These are phyloP conservation scores for Huso huso DNA, from an alignment of 2,797 vertebrate species.

Conservation along the genomic window DNA sequence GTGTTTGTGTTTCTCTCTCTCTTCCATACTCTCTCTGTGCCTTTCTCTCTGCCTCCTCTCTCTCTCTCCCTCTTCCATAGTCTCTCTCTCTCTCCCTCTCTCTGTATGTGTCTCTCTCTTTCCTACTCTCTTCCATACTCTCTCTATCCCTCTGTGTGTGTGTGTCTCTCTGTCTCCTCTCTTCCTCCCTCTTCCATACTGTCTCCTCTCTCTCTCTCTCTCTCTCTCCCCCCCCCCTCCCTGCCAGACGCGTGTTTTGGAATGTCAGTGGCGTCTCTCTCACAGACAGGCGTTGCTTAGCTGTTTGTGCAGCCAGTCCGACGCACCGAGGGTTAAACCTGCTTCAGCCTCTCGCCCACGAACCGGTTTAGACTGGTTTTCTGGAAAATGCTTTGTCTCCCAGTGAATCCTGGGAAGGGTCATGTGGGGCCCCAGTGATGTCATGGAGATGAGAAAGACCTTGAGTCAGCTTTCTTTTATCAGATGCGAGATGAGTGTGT, in stretches of 20 bases:
- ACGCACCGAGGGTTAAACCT: conserved; percentile 70
- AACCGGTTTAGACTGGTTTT: conserved; percentile 84
- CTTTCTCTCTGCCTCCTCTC: neutral
- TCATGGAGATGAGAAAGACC: conserved; percentile 65
- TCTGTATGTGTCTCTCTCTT: neutral
- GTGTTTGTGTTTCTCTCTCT: neutral
- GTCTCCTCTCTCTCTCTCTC: conserved; percentile 28
- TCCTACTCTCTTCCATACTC: neutral
- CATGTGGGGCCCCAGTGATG: conserved; percentile 74
- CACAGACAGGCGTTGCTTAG: conserved; percentile 27
- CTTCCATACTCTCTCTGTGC: neutral
- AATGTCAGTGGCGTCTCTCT: conserved; percentile 38
- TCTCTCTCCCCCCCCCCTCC: conserved; percentile 29
- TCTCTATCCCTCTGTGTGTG: neutral
- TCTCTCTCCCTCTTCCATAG: neutral
- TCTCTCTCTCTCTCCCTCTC: neutral
- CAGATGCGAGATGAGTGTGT: conserved; percentile 20
- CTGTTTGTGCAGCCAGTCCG: conserved; percentile 30
- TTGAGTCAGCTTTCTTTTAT: conserved; percentile 55
- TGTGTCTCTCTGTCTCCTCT: conserved; percentile 13
- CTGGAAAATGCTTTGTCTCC: conserved; percentile 74
- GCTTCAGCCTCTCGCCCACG: conserved; percentile 59
- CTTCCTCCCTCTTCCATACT: conserved; percentile 12
- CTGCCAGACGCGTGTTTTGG: conserved; percentile 34
- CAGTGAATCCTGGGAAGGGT: conserved; percentile 79